These are phyloP conservation scores for Pseudolycoriella hygida DNA, from an alignment of 2,888 invertebrate genomes.

Conservation along the genomic window DNA sequence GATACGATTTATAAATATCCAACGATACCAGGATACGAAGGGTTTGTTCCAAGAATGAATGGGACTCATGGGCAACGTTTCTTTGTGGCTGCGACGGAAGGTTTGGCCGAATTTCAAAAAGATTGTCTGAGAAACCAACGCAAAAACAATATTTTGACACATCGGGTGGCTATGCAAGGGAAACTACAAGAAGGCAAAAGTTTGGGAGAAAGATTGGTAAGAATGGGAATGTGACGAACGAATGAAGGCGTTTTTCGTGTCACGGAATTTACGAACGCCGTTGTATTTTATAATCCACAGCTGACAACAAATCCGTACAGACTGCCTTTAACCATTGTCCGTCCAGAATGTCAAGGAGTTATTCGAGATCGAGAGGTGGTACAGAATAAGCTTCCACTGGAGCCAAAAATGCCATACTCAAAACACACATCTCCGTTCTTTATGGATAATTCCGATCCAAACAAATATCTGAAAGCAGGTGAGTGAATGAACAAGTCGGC, in stretches of 20 bases:
- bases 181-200: conserved; percentile 18
- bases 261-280: not conserved
- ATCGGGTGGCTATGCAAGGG: conserved; percentile 19
- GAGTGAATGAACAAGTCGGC: conserved; percentile 6
- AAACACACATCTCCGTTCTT: conserved; percentile 24
- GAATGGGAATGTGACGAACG: not conserved
- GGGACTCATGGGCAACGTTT: conserved; percentile 53
- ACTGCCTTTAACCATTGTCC: conserved; percentile 45
- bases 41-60: conserved; percentile 41
- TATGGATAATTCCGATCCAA: conserved; percentile 20
- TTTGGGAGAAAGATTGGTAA: conserved; percentile 20
- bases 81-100: conserved; percentile 53
- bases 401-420: conserved; percentile 16
- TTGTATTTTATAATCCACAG: conserved; percentile 25
- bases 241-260: not conserved
- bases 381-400: conserved; percentile 31
- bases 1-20: conserved; percentile 56
- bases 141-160: conserved; percentile 21
- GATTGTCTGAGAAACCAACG: conserved; percentile 39
- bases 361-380: conserved; percentile 34
- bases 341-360: conserved; percentile 49
- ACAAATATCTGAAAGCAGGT: conserved; percentile 24
- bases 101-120: conserved; percentile 50
- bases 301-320: conserved; percentile 49
- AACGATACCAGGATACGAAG: conserved; percentile 57